Conservation (phyloP, 2,113 vertebrate genomes). For the Odocoileus virginianus region DNA sequence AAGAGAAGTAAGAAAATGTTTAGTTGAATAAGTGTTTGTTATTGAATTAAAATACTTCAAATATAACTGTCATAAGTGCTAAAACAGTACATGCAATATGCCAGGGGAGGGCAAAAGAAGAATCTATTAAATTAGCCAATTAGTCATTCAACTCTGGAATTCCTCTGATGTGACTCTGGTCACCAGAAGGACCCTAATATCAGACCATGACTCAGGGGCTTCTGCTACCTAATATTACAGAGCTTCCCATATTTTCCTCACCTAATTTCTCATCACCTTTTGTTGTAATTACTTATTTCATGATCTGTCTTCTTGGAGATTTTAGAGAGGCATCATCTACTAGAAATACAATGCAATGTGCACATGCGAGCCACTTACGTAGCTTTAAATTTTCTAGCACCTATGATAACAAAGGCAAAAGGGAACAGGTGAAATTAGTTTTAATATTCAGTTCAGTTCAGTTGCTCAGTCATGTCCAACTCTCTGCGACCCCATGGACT, state of each 20-base stretch:
- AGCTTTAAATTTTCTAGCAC: neutral
- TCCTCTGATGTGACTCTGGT: neutral
- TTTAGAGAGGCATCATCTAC: neutral
- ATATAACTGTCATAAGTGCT: neutral
- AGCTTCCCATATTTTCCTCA: neutral
- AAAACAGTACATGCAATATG: neutral
- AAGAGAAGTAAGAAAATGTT: neutral
- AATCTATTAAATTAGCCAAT: neutral
- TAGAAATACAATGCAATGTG: neutral
- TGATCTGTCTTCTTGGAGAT: neutral
- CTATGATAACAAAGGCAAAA: neutral
- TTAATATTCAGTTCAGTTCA: neutral
- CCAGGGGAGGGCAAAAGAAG: neutral
- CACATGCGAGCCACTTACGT: neutral
- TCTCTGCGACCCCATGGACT: neutral
- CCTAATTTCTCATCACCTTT: neutral
- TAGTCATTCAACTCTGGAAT: neutral
- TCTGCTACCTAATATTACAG: neutral
- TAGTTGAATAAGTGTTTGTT: neutral
- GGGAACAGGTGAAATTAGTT: neutral
- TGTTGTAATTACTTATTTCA: neutral
- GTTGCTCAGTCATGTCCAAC: neutral
- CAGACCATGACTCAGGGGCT: neutral
- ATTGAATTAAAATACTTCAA: slow-evolving; percentile 11
- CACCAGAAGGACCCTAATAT: neutral